These are phyloP conservation scores for Eupeodes latifasciatus DNA, from an alignment of 2,888 invertebrate species.

Conservation along the genomic window DNA sequence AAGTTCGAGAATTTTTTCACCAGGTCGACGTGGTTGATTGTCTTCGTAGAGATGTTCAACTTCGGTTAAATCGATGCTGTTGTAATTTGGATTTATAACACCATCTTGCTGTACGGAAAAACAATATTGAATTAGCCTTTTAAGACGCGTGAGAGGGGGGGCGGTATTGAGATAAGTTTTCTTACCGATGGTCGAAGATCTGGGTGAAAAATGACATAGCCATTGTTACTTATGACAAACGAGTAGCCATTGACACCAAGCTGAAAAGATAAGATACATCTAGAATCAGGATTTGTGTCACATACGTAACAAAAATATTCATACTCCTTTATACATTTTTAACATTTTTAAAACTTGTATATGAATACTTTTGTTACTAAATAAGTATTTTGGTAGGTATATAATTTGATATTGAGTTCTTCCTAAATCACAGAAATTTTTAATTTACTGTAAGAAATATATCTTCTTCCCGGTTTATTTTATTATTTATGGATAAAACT, in stretches of 20 bases:
- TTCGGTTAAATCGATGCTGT: slow-evolving; percentile 97
- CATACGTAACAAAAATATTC: background rate
- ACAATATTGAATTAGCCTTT: background rate
- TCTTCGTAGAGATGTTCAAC: slow-evolving; percentile 93
- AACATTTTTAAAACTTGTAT: too few relatives aligned
- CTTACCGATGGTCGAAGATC: slow-evolving; percentile 94
- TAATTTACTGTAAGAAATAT: too few relatives aligned
- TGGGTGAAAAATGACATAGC: slow-evolving; percentile 97
- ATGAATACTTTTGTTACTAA: too few relatives aligned
- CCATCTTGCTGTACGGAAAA: slow-evolving; percentile 78
- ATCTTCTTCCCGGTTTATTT: too few relatives aligned
- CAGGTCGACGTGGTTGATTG: slow-evolving; percentile 87
- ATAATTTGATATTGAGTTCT: too few relatives aligned
- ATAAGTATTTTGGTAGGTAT: too few relatives aligned
- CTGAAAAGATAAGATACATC: slow-evolving; percentile 83
- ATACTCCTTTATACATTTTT: too few relatives aligned
- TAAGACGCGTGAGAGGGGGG: too few relatives aligned
- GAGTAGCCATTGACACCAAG: slow-evolving; percentile 98
- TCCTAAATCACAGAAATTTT: too few relatives aligned
- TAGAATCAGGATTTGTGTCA: background rate
- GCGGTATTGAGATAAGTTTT: background rate
- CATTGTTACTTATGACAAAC: slow-evolving; percentile 98
- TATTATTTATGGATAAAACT: too few relatives aligned
- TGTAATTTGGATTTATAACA: slow-evolving; percentile 94
- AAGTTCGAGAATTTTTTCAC: slow-evolving; percentile 85